A percentile compares a stretch with the other conserved stretches of the same genome.
These are phyloP conservation scores for Prietella phreatophila DNA, from an alignment of 2,113 vertebrate genomes.

Conservation along the genomic window DNA sequence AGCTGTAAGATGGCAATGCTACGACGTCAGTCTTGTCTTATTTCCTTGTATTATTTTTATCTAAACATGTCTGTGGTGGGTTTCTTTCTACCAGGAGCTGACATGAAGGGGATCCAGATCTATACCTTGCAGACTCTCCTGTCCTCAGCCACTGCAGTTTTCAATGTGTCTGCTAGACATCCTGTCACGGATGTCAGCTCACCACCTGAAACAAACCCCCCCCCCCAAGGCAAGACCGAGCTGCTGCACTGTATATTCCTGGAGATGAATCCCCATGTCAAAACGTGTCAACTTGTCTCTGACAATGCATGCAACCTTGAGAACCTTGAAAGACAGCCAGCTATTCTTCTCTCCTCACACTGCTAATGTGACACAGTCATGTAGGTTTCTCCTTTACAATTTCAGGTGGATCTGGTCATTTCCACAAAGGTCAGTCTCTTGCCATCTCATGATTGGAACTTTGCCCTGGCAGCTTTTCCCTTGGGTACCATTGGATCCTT, in stretches of 20 bases:
- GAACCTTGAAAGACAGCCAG: neutral
- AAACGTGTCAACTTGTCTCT: neutral
- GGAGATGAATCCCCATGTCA: neutral
- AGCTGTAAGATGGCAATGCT: neutral
- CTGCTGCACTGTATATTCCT: neutral
- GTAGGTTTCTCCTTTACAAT: neutral
- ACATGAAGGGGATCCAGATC: neutral
- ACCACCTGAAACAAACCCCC: neutral
- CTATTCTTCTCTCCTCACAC: neutral
- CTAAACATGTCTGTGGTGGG: neutral
- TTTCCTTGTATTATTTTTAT: neutral
- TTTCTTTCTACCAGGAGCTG: neutral
- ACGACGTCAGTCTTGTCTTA: neutral
- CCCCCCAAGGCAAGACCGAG: neutral
- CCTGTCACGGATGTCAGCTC: neutral
- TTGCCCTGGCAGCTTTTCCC: neutral
- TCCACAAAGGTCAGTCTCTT: neutral
- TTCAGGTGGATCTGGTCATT: neutral
- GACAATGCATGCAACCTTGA: conserved; percentile 1
- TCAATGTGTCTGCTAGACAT: neutral
- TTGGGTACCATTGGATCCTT: neutral
- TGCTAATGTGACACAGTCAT: neutral
- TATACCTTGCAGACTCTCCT: neutral
- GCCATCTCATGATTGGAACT: neutral
- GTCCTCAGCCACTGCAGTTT: neutral